Base-by-base conservation (phyloP, 1,140 invertebrate species). In the Drosophila leontia region DNA sequence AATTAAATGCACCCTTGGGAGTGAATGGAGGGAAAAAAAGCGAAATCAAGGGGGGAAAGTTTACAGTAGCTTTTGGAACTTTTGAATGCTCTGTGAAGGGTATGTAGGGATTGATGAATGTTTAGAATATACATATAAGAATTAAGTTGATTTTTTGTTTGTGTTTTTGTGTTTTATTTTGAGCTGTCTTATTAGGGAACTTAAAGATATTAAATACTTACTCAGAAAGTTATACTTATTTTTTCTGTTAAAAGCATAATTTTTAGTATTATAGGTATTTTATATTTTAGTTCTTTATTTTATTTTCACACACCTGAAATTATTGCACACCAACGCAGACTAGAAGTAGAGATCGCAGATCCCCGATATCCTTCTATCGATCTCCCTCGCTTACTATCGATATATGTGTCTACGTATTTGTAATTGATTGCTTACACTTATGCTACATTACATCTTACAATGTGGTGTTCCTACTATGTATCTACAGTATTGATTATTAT, bases 1-100 rank as follows among this genome's bases (percentile, higher is more conserved):
- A 82, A 91, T 88, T 72, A 85, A 90, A 91, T 80, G 71, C 69
- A 74, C 86, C 74, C 85, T 37, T 51, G 86, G 82, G 85, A 85
- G 69, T 62, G 51, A 1, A 78, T 51, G 42, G 17, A 42, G 26
- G 26, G 34, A 67, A 32, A 45, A 61, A 62, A 41, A 17, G 23
- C 15, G 35, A 29, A 39, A 35, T 34, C 19, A 34, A 32, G 26
- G 11, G 32, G 50, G 47, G 19, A 69, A 65, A 67, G 45, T 37
- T 44, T 44, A 34, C 3, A 37, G 7, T 12, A 19, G 39, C n/a
- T 45, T 26, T 19, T 39, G 19, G 9, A 67, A 70, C 48, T 44
- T 26, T 26, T 1, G 1, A 39, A 70, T 70, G 67, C 48, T 17
- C 67, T 67, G 19, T 19, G 11, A 56, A 64, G 60, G n/a, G 57